Evolutionary conservation across 2,113 vertebrate species (phyloP), one percentile per base, ranked within the genome.

Genomic region (Cyanoramphus novaezelandiae): DNA sequence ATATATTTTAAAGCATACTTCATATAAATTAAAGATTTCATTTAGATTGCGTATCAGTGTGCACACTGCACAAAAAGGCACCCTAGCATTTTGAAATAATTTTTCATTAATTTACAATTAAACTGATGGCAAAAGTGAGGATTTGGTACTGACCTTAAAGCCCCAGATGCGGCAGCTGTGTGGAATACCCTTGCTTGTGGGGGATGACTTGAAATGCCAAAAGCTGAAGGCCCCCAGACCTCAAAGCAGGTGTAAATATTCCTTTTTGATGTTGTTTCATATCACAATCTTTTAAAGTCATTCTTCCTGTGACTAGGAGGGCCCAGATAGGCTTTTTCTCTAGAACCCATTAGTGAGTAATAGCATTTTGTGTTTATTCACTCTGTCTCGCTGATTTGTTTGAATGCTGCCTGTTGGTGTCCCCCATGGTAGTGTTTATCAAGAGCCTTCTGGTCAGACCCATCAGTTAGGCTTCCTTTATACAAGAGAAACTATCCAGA

Each of bases 341-440:
- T 88, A 55, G 33, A 86, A 63, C 11, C 3, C 13, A 1, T 8
- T 29, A 23, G 23, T 63, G 41, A 28, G n/a, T 13, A 62, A n/a
- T 14, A 76, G 13, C 3, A 1, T 3, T 71, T 80, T 76, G 14
- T 76, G 29, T 86, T 72, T 46, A 29, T 90, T 86, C 37, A 10
- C 7, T 55, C 14, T 57, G 10, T 44, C 69, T 69, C 3, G 0
- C 29, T 86, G 79, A 20, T 0, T 0, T 5, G 25, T 78, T 74
- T 71, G 62, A 69, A 19, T 27, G 37, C 21, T 81, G 19, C 49
- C 59, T 0, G 0, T 31, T 37, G 60, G 13, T 14, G 3, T 52
- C 11, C 1, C 0, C 11, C 1, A 1, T 2, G 1, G 43, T 0
- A 1, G 46, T 4, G 0, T 17, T 81, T 63, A 35, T 18, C 1